Conservation (phyloP, 2,113 vertebrate genomes). For the Cervus canadensis region DNA sequence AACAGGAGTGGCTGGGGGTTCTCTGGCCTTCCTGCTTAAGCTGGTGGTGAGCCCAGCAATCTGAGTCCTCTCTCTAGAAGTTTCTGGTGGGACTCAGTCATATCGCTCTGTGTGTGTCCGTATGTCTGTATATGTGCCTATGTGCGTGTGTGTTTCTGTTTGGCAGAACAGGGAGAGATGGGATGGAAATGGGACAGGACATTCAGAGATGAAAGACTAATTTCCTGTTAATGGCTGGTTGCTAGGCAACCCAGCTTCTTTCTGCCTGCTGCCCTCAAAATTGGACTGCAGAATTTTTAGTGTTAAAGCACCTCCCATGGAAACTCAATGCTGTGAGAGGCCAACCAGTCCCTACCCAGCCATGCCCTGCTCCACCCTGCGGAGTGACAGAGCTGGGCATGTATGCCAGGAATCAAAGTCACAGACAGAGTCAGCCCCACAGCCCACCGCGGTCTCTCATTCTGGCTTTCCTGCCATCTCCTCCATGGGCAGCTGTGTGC, state of each 20-base stretch:
- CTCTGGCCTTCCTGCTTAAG: neutral
- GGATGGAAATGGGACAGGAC: constrained; percentile 65
- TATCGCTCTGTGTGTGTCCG: neutral
- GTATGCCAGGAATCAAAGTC: neutral
- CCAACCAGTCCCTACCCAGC: neutral
- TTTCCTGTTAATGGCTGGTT: constrained; percentile 75
- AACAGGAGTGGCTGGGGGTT: neutral
- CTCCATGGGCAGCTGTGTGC: neutral
- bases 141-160: neutral
- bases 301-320: neutral
- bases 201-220: constrained; percentile 66
- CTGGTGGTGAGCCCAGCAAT: too few relatives aligned
- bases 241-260: constrained; percentile 69
- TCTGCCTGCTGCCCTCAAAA: constrained; percentile 63
- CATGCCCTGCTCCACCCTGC: neutral
- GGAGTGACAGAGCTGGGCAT: neutral
- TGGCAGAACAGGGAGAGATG: constrained; percentile 2
- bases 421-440: neutral
- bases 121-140: neutral
- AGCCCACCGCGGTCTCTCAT: neutral
- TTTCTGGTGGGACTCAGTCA: neutral
- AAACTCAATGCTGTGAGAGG: constrained; percentile 22
- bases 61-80: neutral
- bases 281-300: constrained; percentile 38
- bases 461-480: neutral